Percentiles rank a stretch among this genome's conserved stretches.
Evolutionary conservation across 64 coral and sea anemone genomes (phyloP).

Genomic region (Acropora tenuis): DNA sequence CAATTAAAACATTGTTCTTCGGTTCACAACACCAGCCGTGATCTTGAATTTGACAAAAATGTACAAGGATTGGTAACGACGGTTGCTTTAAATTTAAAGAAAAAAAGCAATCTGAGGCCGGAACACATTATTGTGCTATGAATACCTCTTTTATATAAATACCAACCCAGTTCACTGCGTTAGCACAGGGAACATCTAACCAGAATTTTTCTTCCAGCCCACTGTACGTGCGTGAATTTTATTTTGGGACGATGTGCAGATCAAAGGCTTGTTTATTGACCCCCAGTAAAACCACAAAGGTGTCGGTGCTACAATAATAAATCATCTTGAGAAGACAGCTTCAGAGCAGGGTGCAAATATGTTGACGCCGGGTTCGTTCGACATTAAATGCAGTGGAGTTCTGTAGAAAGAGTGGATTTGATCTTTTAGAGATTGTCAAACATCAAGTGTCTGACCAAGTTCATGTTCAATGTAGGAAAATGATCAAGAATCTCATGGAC

Average conservation of each 20-base stretch:
- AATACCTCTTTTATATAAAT: too few relatives aligned
- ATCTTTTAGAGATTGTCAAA: slow-evolving; percentile 9
- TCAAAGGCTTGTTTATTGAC: slow-evolving; percentile 48
- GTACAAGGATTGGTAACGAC: too few relatives aligned
- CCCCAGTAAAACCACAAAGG: slow-evolving; percentile 17
- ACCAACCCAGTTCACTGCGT: too few relatives aligned
- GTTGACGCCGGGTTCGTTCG: slow-evolving; percentile 21
- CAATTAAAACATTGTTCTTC: too few relatives aligned
- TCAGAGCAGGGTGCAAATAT: slow-evolving; percentile 15
- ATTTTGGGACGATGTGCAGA: not conserved
- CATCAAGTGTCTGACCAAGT: slow-evolving; percentile 31
- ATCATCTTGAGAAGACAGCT: slow-evolving; percentile 28
- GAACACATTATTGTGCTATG: too few relatives aligned
- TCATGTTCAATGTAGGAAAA: not conserved
- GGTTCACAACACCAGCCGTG: too few relatives aligned
- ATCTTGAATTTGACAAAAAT: too few relatives aligned
- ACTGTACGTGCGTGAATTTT: too few relatives aligned
- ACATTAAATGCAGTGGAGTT: slow-evolving; percentile 58
- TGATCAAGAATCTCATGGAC: not conserved
- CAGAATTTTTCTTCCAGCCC: too few relatives aligned
- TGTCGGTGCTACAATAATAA: slow-evolving; percentile 23
- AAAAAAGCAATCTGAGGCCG: too few relatives aligned
- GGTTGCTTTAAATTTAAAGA: too few relatives aligned
- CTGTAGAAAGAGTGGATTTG: slow-evolving; percentile 64
- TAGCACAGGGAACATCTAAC: too few relatives aligned